A percentile compares a stretch with the other conserved stretches of the same genome.
These are phyloP conservation scores for Diaphora mendica DNA, from an alignment of 2,888 invertebrate genomes.

Conservation along the genomic window DNA sequence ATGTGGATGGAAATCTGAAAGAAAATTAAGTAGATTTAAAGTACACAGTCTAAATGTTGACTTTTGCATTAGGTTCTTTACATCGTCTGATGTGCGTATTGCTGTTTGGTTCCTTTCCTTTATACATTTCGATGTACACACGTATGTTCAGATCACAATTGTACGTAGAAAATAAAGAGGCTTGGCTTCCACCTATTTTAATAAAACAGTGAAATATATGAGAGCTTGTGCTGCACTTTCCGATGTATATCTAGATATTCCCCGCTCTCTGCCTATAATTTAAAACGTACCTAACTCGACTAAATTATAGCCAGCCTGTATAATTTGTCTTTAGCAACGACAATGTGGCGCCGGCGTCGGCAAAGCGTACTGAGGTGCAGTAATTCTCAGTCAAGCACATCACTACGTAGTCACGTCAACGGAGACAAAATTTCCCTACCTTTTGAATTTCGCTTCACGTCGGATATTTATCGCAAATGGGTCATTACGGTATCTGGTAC, in stretches of 20 bases:
- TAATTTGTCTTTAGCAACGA: conserved; percentile 9
- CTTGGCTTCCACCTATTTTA: neutral
- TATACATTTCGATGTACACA: neutral
- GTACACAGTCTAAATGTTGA: too few species aligned
- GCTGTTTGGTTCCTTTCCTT: too few species aligned
- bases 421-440: neutral
- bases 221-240: neutral
- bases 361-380: neutral
- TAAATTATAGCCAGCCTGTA: conserved; percentile 8
- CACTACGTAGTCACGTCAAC: conserved; percentile 6
- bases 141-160: neutral
- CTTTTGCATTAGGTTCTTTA: too few species aligned
- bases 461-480: conserved; percentile 10
- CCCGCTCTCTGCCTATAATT: neutral
- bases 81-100: too few species aligned
- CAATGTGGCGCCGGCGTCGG: neutral
- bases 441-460: conserved; percentile 6
- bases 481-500: conserved; percentile 6
- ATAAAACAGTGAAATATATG: neutral
- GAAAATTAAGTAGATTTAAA: too few species aligned
- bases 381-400: conserved; percentile 9
- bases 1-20: too few species aligned
- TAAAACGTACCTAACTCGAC: neutral
- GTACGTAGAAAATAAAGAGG: neutral
- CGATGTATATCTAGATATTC: neutral